These are phyloP conservation scores for Acinonyx jubatus DNA, from an alignment of 2,113 vertebrate genomes.

Conservation along the genomic window DNA sequence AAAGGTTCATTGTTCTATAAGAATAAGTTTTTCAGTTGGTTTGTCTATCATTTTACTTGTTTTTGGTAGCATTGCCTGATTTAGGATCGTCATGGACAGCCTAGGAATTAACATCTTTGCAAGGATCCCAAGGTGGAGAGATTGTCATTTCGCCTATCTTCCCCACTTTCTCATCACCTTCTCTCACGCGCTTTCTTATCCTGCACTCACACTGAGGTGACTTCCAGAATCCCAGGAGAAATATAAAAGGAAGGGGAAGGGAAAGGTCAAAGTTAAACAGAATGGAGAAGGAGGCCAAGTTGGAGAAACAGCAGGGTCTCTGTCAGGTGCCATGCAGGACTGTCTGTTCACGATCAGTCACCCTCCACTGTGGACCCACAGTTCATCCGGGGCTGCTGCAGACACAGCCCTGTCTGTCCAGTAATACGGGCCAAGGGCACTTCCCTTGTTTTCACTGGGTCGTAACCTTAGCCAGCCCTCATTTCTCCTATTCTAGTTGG, in stretches of 20 bases:
- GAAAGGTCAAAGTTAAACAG: background rate
- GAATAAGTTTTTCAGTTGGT: background rate
- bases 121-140: background rate
- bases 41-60: background rate
- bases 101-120: background rate
- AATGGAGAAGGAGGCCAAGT: background rate
- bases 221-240: background rate
- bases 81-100: background rate
- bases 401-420: background rate
- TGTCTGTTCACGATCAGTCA: accelerated
- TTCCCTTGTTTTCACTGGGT: background rate
- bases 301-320: background rate
- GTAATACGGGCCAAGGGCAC: too few species aligned
- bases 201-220: background rate
- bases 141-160: background rate
- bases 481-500: background rate
- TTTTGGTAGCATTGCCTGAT: background rate
- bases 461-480: background rate
- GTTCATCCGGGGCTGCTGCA: background rate
- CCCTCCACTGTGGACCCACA: accelerated
- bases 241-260: background rate
- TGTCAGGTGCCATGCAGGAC: background rate
- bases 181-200: background rate
- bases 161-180: background rate
- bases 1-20: background rate